Conservation (phyloP, 2,113 vertebrate genomes). For the Paratilapia polleni region DNA sequence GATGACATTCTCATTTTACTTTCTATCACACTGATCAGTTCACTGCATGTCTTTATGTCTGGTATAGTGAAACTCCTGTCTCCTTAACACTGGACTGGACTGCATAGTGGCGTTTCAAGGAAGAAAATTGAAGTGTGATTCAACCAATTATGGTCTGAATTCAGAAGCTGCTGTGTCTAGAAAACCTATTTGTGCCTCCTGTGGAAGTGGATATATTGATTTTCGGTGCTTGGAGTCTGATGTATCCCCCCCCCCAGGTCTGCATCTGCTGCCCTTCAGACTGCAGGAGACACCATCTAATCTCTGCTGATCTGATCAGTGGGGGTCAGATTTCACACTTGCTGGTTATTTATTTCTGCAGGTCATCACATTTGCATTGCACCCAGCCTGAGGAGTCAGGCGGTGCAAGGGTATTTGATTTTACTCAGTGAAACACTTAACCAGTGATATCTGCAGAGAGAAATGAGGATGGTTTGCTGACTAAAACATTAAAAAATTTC, state of each 20-base stretch:
- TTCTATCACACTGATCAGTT: neutral
- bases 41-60: neutral
- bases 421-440: neutral
- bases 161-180: neutral
- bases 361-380: constrained; percentile 1
- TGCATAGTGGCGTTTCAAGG: neutral
- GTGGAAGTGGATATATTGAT: neutral
- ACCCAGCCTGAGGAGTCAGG: neutral
- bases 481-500: neutral
- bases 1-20: neutral
- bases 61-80: neutral
- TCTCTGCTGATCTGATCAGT: constrained; percentile 34
- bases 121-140: neutral
- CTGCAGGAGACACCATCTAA: constrained; percentile 7
- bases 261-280: constrained; percentile 20
- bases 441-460: neutral
- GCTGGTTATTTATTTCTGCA: constrained; percentile 11
- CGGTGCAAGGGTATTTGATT: neutral
- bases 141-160: neutral
- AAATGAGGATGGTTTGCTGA: neutral
- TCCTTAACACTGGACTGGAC: neutral
- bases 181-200: neutral
- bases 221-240: neutral
- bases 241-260: neutral
- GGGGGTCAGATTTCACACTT: constrained; percentile 49